These are phyloP conservation scores for Apostichopus californicus DNA, from an alignment of 35 echinoderm and acorn worm species.

Conservation along the genomic window DNA sequence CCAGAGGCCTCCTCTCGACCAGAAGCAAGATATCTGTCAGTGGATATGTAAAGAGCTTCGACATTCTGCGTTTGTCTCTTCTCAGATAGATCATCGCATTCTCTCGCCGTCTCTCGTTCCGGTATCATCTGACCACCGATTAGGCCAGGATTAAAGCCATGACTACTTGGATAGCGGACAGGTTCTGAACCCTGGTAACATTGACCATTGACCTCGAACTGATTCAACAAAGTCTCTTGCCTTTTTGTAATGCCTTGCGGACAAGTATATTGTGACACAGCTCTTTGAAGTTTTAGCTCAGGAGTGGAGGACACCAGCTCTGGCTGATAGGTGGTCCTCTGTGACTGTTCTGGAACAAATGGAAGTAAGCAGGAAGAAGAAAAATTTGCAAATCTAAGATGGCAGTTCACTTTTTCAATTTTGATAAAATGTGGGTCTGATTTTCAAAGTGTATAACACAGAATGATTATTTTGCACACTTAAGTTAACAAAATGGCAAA, in stretches of 20 bases:
- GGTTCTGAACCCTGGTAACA: neutral
- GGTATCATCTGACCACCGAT: slow-evolving; percentile 21
- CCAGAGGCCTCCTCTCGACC: neutral
- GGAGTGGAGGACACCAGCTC: neutral
- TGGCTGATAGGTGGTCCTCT: slow-evolving; percentile 3
- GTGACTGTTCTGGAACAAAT: neutral
- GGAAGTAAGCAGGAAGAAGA: neutral
- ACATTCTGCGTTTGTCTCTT: neutral
- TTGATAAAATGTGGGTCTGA: no score
- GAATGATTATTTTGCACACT: no score
- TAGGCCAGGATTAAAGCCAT: neutral
- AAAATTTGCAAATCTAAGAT: no score
- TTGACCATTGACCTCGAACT: neutral
- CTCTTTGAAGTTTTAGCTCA: neutral
- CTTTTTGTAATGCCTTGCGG: neutral
- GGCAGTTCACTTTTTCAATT: no score
- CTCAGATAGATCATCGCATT: neutral
- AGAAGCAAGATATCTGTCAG: neutral
- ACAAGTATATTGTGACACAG: neutral
- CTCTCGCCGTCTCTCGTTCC: neutral
- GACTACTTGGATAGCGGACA: neutral
- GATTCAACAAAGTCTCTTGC: neutral
- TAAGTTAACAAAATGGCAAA: no score
- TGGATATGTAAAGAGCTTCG: neutral
- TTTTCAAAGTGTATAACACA: no score